Conservation (phyloP, 2,797 vertebrate species). For the Alouatta caraya region DNA sequence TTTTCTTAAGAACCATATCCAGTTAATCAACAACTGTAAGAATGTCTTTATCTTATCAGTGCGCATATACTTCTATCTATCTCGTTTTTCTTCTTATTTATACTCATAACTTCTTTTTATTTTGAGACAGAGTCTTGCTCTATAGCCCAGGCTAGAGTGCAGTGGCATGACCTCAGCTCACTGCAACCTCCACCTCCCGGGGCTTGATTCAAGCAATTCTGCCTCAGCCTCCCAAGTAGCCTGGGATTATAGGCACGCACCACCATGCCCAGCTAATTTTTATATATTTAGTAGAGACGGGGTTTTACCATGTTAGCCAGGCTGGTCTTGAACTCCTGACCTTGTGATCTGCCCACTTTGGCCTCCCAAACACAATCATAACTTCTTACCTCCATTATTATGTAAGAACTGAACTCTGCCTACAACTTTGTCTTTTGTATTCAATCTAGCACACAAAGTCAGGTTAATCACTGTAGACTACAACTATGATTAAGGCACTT, state of each 20-base stretch:
- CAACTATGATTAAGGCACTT: background rate
- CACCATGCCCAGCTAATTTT: no score
- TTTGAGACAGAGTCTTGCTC: no score
- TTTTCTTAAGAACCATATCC: background rate
- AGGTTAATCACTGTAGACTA: background rate
- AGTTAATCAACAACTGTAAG: background rate
- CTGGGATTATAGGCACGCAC: no score
- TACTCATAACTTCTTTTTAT: background rate
- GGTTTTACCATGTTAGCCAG: no score
- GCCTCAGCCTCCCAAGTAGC: no score
- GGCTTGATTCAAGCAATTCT: no score
- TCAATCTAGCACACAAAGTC: background rate
- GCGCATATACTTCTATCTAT: background rate
- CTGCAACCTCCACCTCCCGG: no score
- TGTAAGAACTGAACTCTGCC: background rate
- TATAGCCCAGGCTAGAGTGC: no score
- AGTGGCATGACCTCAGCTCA: no score
- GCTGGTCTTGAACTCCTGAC: no score
- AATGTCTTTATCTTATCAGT: background rate
- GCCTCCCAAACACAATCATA: background rate
- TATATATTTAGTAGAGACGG: no score
- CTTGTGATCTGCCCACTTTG: no score
- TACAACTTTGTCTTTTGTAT: background rate
- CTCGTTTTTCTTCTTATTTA: background rate
- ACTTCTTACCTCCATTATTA: background rate